Evolutionary conservation across 2,888 invertebrate species (phyloP), one percentile per base, ranked within the genome.

Genomic region (Serrognathus titanus): DNA sequence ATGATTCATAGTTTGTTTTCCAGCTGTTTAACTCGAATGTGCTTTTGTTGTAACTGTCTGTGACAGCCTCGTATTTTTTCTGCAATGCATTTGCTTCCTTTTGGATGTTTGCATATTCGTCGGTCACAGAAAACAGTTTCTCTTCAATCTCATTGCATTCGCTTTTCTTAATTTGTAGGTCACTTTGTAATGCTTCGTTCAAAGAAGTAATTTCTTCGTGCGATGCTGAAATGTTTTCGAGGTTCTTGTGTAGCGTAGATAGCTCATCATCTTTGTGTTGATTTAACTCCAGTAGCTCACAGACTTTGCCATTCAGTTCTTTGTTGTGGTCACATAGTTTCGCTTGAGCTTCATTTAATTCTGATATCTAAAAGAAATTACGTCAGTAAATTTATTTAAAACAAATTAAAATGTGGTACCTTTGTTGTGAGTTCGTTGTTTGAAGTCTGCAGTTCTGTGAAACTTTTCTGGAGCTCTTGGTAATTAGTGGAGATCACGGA

Each of bases 1-100:
- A 51, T 39, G 49, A 16, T 16, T 61, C 39, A 16, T 64, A 64
- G 13, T 58, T 58, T 12, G 53, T 38, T 36, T 55, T 52, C 9
- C 55, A 41, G 36, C 48, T 49, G 13, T 58, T 40, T 10, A 65
- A 45, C 20, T 56, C 55, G 10, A 53, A 46, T 10, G 58, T 53
- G 38, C 56, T 57, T 9, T 48, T 41, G 10, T 57, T 60, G 16
- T 58, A 62, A 38, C 61, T 46, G 47, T 43, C 20, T 45, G 48
- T 38, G 57, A 24, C 58, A 4, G 50, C 41, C 8, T 59, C 48
- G 41, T 61, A 61, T 40, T 62, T 39, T 7, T 20, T 7, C 31
- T 57, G 55, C 9, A 61, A 37, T 38, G 46, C 20, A 16, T 52
- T 43, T 1, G 60, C 50, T 41, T 56, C 57, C 20, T 24, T 38